Conservation (phyloP, 2,797 vertebrate genomes). For the Oreortyx pictus region DNA sequence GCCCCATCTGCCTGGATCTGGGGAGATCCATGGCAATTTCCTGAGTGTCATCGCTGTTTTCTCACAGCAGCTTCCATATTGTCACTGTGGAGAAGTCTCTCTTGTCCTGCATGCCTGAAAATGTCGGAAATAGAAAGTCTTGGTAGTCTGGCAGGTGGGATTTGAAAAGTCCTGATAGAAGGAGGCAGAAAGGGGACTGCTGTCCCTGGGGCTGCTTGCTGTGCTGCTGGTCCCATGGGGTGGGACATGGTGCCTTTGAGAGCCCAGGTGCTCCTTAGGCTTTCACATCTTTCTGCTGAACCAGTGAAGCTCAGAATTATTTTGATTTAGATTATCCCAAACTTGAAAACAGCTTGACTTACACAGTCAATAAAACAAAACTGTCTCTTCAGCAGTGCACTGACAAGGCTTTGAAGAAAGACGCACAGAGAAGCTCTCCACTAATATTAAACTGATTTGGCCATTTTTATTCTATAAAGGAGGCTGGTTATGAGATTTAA, state of each 20-base stretch:
- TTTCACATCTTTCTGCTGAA: neutral
- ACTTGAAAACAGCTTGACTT: constrained; percentile 37
- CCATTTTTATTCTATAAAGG: constrained; percentile 76
- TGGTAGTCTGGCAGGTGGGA: rapidly evolving
- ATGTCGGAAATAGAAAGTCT: neutral
- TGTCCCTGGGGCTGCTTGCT: neutral
- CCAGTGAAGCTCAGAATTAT: neutral
- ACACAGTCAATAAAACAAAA: constrained; percentile 52
- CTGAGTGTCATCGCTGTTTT: neutral
- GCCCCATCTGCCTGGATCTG: neutral
- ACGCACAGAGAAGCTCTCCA: constrained; percentile 46
- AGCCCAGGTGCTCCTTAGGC: neutral
- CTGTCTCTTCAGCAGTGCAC: constrained; percentile 28
- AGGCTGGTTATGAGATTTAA: constrained; percentile 72
- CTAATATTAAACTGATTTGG: constrained; percentile 75
- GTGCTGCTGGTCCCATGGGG: rapidly evolving
- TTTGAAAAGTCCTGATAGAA: neutral
- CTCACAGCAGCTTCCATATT: neutral
- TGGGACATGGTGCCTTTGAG: neutral
- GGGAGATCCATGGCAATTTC: rapidly evolving
- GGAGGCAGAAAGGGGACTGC: neutral
- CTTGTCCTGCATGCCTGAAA: neutral
- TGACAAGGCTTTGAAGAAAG: constrained; percentile 59
- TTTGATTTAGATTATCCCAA: constrained; percentile 19
- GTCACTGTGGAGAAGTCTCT: neutral